These are phyloP conservation scores for Sarcophaga caerulescens DNA, from an alignment of 2,888 invertebrate genomes.

Conservation along the genomic window DNA sequence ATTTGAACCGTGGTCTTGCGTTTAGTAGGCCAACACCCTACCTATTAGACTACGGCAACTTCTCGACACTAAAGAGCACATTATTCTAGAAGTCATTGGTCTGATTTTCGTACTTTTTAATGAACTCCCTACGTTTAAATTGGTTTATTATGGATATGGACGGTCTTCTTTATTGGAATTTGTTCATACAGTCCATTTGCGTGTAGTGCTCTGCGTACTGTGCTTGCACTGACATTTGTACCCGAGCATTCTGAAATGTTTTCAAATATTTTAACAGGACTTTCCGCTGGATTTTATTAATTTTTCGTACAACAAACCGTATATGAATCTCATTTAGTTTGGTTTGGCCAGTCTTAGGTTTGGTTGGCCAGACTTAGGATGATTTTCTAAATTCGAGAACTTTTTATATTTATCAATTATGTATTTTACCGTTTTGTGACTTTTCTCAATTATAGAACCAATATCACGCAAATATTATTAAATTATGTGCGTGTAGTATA, in stretches of 20 bases:
- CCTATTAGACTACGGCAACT: too few relatives aligned
- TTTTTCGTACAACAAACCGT: constrained; percentile 16
- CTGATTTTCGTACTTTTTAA: too few relatives aligned
- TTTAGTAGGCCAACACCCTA: too few relatives aligned
- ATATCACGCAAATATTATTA: too few relatives aligned
- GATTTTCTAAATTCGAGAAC: constrained; percentile 20
- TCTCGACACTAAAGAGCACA: too few relatives aligned
- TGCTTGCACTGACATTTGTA: neutral
- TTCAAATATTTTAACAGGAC: constrained; percentile 35
- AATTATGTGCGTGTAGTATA: too few relatives aligned
- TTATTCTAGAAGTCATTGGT: too few relatives aligned
- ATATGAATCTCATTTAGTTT: constrained; percentile 19
- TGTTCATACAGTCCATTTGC: constrained; percentile 11
- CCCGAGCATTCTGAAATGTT: neutral
- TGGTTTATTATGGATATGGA: neutral
- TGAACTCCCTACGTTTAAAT: too few relatives aligned
- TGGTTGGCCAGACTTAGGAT: neutral
- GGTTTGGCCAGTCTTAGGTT: neutral
- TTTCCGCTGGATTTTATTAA: constrained; percentile 6
- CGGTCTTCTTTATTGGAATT: constrained; percentile 5
- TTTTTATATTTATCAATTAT: constrained; percentile 24
- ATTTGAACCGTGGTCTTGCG: too few relatives aligned
- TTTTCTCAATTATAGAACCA: too few relatives aligned
- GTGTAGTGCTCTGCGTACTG: constrained; percentile 21
- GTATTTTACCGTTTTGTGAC: neutral